These are phyloP conservation scores for Coptodon bakossiorum DNA, from an alignment of 2,113 vertebrate species.

Conservation along the genomic window DNA sequence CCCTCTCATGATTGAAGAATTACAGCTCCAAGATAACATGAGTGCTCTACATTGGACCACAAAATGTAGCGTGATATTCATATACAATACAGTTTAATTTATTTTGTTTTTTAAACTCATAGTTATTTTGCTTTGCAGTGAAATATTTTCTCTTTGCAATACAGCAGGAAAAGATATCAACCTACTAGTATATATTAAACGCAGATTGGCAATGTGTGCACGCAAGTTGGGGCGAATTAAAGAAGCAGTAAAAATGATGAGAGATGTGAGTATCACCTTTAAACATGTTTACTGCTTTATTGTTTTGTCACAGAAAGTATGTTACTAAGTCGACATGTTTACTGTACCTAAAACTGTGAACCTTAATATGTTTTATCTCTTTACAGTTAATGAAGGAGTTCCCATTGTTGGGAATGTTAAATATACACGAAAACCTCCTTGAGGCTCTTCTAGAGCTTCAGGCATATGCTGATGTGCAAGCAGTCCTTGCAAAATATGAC, in stretches of 20 bases:
- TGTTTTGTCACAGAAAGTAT: background rate
- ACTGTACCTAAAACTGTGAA: background rate
- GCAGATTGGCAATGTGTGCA: conserved; percentile 96
- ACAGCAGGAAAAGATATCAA: conserved; percentile 94
- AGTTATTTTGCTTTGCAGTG: background rate
- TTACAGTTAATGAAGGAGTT: conserved; percentile 98
- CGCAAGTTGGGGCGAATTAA: conserved; percentile 93
- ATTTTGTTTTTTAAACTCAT: background rate
- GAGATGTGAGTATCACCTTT: conserved; percentile 84
- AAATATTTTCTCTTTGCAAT: background rate
- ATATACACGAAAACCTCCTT: conserved; percentile 97
- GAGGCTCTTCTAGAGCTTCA: conserved; percentile 96
- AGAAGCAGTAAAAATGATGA: conserved; percentile 99
- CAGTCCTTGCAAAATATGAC: conserved; percentile 96
- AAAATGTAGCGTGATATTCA: background rate
- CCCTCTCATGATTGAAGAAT: background rate
- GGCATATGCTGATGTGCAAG: conserved; percentile 97
- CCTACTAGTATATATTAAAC: conserved; percentile 93
- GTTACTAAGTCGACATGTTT: background rate
- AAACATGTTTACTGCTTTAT: background rate
- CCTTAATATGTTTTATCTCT: background rate
- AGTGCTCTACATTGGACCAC: background rate
- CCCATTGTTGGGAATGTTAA: conserved; percentile 95
- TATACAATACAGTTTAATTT: background rate
- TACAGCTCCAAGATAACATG: background rate